A percentile compares a stretch with the other conserved stretches of the same genome.
Conservation (phyloP, 1,140 invertebrate species). For the Papilio xuthus region DNA sequence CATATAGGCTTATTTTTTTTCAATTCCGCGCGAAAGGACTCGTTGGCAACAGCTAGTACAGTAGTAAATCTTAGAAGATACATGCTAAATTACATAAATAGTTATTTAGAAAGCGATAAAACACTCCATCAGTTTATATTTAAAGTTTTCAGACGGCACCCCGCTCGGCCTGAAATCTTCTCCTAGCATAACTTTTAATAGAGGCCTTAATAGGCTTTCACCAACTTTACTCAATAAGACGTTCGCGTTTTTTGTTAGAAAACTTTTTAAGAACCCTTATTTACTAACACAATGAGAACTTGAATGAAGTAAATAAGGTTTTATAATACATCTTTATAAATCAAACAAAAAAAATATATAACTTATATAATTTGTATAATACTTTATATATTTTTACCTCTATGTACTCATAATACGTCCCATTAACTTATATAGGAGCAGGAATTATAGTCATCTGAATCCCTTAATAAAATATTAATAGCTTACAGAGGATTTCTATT, state of each 20-base stretch:
- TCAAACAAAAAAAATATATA: neutral
- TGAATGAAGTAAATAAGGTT: neutral
- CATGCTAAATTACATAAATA: neutral
- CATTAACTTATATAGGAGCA: too few relatives aligned
- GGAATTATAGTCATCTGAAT: too few relatives aligned
- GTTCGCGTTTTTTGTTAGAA: neutral
- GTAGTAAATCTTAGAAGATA: neutral
- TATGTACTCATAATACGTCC: too few relatives aligned
- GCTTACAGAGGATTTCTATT: too few relatives aligned
- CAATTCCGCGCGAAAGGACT: too few relatives aligned
- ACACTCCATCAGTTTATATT: conserved; percentile 3
- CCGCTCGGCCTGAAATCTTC: conserved; percentile 2
- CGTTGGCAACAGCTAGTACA: too few relatives aligned
- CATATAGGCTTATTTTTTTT: too few relatives aligned
- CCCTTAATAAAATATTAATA: too few relatives aligned
- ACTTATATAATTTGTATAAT: too few relatives aligned
- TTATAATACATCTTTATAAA: neutral
- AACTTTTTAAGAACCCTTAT: neutral
- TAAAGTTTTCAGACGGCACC: conserved; percentile 6
- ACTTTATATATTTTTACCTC: too few relatives aligned
- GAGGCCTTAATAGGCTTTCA: conserved; percentile 17
- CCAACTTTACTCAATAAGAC: conserved; percentile 18
- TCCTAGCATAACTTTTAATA: conserved; percentile 11
- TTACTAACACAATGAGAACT: neutral
- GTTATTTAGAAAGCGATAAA: neutral